A percentile compares a stretch with the other conserved stretches of the same genome.
Conservation (phyloP, 2,797 vertebrate genomes). For the Thaleichthys pacificus region DNA sequence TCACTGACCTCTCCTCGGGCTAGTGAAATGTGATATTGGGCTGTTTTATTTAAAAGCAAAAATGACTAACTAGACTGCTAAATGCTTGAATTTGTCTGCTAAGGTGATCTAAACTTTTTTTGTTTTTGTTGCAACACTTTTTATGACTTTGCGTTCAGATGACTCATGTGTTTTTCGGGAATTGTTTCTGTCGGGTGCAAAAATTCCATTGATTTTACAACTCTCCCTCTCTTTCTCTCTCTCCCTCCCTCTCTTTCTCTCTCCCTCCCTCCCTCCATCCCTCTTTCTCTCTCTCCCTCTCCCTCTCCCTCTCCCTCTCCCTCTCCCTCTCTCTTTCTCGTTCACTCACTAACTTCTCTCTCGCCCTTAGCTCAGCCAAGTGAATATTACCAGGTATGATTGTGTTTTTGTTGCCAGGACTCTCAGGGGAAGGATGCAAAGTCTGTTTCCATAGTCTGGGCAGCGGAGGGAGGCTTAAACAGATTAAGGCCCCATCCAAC, state of each 20-base stretch:
- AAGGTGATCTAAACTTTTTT: conserved; percentile 19
- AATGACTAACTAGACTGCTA: neutral
- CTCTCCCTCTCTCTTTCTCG: neutral
- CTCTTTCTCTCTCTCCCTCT: conserved; percentile 4
- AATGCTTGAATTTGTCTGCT: neutral
- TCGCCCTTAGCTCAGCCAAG: conserved; percentile 42
- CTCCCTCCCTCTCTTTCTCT: neutral
- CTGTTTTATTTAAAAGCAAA: neutral
- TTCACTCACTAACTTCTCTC: neutral
- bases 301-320: conserved; percentile 45
- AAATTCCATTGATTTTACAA: conserved; percentile 71
- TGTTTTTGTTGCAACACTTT: conserved; percentile 36
- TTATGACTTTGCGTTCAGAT: conserved; percentile 59
- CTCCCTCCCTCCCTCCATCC: conserved; percentile 13
- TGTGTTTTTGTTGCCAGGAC: conserved; percentile 62
- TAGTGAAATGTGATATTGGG: neutral
- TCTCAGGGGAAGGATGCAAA: conserved; percentile 49
- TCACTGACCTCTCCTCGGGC: conserved; percentile 1
- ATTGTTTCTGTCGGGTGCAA: conserved; percentile 71
- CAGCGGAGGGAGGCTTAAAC: conserved; percentile 17
- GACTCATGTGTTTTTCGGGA: conserved; percentile 73
- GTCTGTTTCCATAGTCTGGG: conserved; percentile 61
- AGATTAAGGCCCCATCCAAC: conserved; percentile 31
- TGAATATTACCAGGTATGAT: conserved; percentile 64
- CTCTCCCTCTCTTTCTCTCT: conserved; percentile 19